phyloP scores from a whole-genome alignment of 1,140 invertebrate genomes.

The Pseudomyrmex sp. region DNA sequence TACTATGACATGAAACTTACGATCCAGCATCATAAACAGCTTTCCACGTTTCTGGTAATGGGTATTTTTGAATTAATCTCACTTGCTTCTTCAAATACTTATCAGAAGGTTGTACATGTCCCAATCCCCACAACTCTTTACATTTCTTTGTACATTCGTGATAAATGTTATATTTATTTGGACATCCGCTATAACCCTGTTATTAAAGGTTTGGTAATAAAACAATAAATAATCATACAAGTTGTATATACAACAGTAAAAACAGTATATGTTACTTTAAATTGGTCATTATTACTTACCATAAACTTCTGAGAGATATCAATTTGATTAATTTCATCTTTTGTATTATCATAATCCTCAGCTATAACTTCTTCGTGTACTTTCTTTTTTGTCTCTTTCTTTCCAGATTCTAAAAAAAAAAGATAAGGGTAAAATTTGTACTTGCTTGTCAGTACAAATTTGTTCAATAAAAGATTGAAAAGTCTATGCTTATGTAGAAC shows the following conservation, averaged over 20 bases:
- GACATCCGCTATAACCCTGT: slow-evolving; percentile 92
- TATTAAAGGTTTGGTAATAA: slow-evolving; percentile 38
- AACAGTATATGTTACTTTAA: slow-evolving; percentile 82
- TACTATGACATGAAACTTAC: slow-evolving; percentile 84
- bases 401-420: slow-evolving; percentile 69
- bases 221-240: not conserved
- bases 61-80: slow-evolving; percentile 94
- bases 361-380: slow-evolving; percentile 94
- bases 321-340: slow-evolving; percentile 82
- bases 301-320: slow-evolving; percentile 83
- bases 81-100: slow-evolving; percentile 91
- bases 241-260: slow-evolving; percentile 71
- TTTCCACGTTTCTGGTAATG: slow-evolving; percentile 96
- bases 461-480: not conserved
- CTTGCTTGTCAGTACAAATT: not conserved
- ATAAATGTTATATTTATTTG: slow-evolving; percentile 98
- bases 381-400: slow-evolving; percentile 83
- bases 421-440: slow-evolving; percentile 62
- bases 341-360: slow-evolving; percentile 91
- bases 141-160: slow-evolving; percentile 97
- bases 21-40: slow-evolving; percentile 96
- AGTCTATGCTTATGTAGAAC: not conserved
- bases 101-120: slow-evolving; percentile 89
- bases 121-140: slow-evolving; percentile 94
- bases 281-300: slow-evolving; percentile 79